Percentiles rank a stretch among this genome's conserved stretches.
These are phyloP conservation scores for Lasioglossum morio DNA, from an alignment of 2,888 invertebrate genomes.

Conservation along the genomic window DNA sequence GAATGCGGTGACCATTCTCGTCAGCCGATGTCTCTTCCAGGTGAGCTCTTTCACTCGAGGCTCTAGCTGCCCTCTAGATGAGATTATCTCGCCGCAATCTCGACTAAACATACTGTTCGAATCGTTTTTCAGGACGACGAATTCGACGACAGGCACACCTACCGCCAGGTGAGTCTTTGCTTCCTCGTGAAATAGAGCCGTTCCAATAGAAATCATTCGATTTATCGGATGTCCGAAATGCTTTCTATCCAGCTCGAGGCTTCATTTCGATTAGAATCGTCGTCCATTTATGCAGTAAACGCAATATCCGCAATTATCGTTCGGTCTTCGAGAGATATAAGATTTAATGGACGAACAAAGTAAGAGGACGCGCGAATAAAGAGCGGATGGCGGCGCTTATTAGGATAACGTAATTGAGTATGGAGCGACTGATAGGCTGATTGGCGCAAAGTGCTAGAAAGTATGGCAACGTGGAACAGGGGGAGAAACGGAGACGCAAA, in stretches of 20 bases:
- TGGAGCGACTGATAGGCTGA: conserved; percentile 9
- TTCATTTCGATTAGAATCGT: neutral
- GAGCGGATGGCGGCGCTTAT: conserved; percentile 2
- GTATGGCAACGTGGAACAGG: neutral
- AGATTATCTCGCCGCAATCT: neutral
- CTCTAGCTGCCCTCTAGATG: neutral
- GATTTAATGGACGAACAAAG: conserved; percentile 11
- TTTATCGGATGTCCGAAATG: neutral
- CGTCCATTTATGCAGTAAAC: neutral
- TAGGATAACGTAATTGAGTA: conserved; percentile 7
- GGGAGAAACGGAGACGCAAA: neutral
- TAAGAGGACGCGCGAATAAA: conserved; percentile 6
- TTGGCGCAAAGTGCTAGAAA: neutral
- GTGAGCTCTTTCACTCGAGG: conserved; percentile 75
- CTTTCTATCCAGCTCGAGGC: neutral
- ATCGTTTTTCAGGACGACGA: conserved; percentile 79
- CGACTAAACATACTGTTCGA: neutral
- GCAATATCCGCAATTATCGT: neutral
- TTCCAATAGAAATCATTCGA: neutral
- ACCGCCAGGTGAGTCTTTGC: conserved; percentile 78
- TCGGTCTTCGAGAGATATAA: neutral
- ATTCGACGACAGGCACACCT: conserved; percentile 79
- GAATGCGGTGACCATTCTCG: conserved; percentile 87
- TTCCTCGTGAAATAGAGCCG: neutral
- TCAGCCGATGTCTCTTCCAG: conserved; percentile 87